A percentile compares a stretch with the other conserved stretches of the same genome.
Conservation (phyloP, 2,888 invertebrate species). For the Drosophila pegasa region DNA sequence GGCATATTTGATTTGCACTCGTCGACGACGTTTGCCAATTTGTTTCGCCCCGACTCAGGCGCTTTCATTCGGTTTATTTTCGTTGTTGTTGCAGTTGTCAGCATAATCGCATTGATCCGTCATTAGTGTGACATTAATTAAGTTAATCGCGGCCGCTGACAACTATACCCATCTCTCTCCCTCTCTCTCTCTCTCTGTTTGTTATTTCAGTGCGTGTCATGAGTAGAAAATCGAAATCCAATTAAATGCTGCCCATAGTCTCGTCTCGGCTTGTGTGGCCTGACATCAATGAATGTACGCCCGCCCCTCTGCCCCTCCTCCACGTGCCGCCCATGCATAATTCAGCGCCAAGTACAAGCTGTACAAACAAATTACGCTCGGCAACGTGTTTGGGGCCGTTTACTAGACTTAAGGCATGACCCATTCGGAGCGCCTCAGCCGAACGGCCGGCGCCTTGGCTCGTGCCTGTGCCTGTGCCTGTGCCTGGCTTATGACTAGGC, state of each 20-base stretch:
- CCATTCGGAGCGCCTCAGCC: conserved; percentile 19
- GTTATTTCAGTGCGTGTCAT: conserved; percentile 55
- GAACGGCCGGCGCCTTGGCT: not conserved
- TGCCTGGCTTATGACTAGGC: conserved; percentile 49
- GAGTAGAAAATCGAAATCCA: conserved; percentile 77
- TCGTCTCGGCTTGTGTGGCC: conserved; percentile 6
- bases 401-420: conserved; percentile 28
- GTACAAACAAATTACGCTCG: conserved; percentile 56
- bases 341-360: conserved; percentile 48
- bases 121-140: conserved; percentile 82
- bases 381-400: conserved; percentile 27
- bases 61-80: conserved; percentile 62
- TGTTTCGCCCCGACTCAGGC: too few relatives aligned
- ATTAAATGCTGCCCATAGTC: conserved; percentile 53
- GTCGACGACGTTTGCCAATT: conserved; percentile 63
- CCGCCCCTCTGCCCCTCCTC: not conserved
- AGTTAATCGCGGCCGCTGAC: conserved; percentile 69
- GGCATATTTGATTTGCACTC: conserved; percentile 48
- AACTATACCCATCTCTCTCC: conserved; percentile 26
- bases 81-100: conserved; percentile 57
- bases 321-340: conserved; percentile 38
- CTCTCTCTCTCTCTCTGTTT: conserved; percentile 4
- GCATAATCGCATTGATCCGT: conserved; percentile 79
- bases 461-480: not conserved
- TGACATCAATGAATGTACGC: not conserved